Percentiles rank a stretch among this genome's conserved stretches.
These are phyloP conservation scores for Tupaia tana DNA, from an alignment of 2,113 vertebrate species.

Conservation along the genomic window DNA sequence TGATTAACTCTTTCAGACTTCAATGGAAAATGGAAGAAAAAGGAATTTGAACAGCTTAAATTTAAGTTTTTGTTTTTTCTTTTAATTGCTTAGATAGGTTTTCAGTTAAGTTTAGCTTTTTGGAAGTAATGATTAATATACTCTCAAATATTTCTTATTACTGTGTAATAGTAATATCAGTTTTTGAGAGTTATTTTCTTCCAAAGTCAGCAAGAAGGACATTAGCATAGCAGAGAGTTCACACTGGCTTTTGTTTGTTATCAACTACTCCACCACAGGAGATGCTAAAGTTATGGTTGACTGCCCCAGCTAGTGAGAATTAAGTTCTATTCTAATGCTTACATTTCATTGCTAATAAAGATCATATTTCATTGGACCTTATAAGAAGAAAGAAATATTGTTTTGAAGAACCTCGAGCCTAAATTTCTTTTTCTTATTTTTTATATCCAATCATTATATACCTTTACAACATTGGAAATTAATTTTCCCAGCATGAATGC, in stretches of 20 bases:
- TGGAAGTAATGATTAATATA: background rate
- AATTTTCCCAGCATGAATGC: no score
- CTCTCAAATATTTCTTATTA: background rate
- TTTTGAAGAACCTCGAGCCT: background rate
- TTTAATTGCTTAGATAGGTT: background rate
- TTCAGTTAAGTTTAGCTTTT: background rate
- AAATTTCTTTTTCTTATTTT: no score
- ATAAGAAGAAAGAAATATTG: background rate
- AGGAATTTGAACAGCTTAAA: background rate
- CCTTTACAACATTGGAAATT: no score
- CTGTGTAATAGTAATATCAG: background rate
- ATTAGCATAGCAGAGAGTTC: background rate
- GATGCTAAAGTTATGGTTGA: background rate
- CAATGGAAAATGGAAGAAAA: background rate
- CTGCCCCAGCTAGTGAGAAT: background rate
- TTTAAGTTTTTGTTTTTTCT: background rate
- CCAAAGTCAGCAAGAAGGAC: background rate
- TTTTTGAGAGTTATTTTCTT: conserved; percentile 28
- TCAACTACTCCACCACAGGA: background rate
- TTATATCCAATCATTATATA: no score
- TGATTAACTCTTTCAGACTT: background rate
- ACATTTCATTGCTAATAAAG: background rate
- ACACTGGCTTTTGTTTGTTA: background rate
- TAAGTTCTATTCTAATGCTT: background rate
- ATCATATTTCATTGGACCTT: background rate